Conservation (phyloP, 2,888 invertebrate species). For the Chrysolina oricalcia region DNA sequence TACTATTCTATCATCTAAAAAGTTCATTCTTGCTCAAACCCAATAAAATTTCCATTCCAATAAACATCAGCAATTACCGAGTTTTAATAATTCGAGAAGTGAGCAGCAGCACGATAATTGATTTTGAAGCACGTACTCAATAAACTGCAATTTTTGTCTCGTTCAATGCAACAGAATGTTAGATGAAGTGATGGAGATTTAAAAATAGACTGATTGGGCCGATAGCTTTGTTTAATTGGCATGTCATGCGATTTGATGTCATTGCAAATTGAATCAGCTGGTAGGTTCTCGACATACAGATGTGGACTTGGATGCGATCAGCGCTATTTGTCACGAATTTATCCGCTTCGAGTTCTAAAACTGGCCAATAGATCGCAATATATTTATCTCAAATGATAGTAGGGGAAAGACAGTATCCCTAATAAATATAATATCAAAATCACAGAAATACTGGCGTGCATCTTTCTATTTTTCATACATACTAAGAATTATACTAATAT, state of each 20-base stretch:
- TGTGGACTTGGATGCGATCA: slow-evolving; percentile 17
- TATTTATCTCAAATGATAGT: not conserved
- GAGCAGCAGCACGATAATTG: slow-evolving; percentile 16
- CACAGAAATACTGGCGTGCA: no score
- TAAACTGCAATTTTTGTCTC: slow-evolving; percentile 35
- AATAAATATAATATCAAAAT: no score
- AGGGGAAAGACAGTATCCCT: no score
- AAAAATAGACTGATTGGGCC: slow-evolving; percentile 21
- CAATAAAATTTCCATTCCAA: not conserved
- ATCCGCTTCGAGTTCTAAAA: not conserved
- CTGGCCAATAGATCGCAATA: not conserved
- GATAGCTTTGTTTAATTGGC: slow-evolving; percentile 48
- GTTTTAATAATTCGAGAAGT: not conserved
- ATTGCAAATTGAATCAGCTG: slow-evolving; percentile 42
- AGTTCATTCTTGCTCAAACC: not conserved
- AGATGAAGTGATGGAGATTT: slow-evolving; percentile 25
- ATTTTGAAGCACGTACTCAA: slow-evolving; percentile 25
- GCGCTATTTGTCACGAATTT: no score
- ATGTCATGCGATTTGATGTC: slow-evolving; percentile 50
- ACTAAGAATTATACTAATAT: no score
- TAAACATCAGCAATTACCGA: not conserved
- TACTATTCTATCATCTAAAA: no score
- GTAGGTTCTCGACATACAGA: slow-evolving; percentile 33
- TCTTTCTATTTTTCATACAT: no score
- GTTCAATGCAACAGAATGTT: slow-evolving; percentile 29